Evolutionary conservation across 2,888 invertebrate species (phyloP).

Genomic region (Nysson spinosus): DNA sequence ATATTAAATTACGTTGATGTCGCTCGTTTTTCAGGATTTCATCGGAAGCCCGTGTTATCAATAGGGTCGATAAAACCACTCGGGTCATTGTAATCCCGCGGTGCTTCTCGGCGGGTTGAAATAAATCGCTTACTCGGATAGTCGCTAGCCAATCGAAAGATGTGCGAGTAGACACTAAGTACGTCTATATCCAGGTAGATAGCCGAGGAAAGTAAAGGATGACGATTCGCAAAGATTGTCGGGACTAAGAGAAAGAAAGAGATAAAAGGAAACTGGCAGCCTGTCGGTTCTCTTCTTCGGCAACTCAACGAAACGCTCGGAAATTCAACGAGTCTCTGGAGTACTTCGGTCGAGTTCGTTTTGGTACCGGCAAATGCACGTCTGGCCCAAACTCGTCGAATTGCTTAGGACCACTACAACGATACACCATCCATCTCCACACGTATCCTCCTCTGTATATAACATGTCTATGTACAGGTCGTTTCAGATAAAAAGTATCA

Average conservation of each 20-base stretch:
- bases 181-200: neutral
- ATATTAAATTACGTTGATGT: too few relatives aligned
- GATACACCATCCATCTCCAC: too few relatives aligned
- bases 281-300: constrained; percentile 26
- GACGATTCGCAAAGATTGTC: neutral
- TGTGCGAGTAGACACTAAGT: neutral
- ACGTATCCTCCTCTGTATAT: too few relatives aligned
- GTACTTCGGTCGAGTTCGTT: constrained; percentile 34
- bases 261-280: constrained; percentile 20
- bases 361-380: constrained; percentile 15
- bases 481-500: too few relatives aligned
- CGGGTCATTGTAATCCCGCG: too few relatives aligned
- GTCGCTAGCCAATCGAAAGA: neutral
- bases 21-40: too few relatives aligned
- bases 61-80: too few relatives aligned
- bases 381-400: constrained; percentile 13
- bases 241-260: neutral
- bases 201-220: neutral
- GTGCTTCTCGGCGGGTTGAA: too few relatives aligned
- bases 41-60: too few relatives aligned
- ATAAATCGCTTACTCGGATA: constrained; percentile 9
- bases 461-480: too few relatives aligned
- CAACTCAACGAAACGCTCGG: constrained; percentile 23
- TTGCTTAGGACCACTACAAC: constrained; percentile 1
- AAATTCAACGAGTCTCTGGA: constrained; percentile 45